Evolutionary conservation across 2,888 invertebrate genomes (phyloP), one percentile per base, ranked within the genome.

Genomic region (Noctua janthe): DNA sequence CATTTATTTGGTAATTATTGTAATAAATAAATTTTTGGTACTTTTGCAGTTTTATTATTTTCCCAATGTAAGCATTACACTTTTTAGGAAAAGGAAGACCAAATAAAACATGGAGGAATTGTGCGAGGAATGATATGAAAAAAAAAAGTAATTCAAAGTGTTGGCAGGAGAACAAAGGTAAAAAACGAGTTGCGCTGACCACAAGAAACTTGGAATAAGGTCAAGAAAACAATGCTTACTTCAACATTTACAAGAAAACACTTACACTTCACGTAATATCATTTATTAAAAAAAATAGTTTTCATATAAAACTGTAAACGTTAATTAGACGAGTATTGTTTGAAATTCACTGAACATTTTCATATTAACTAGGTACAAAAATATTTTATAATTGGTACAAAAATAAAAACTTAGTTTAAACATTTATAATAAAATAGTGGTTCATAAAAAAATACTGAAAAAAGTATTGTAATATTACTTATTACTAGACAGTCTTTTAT

Each of bases 1-100:
- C 99, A 4, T 99, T 99, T 95, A 98, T 98, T 94, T 99, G 99
- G 98, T 99, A 92, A 94, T 66, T 51, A 94, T 66, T 51, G 10
- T 73, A 85, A 78, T 82, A 84, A 71, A 88, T 29, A 69, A 54
- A 29, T 20, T 74, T 51, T n/a, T 73, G 20, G 20, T 23, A 62
- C n/a, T 11, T 66, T 35, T 69, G 47, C n/a, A 39, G 59, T 87
- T 84, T 87, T 20, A 51, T 81, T 6, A 80, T 51, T 49, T 51
- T 59, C 20, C 23, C 11, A 51, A 20, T 15, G 2, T 13, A 47
- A 29, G 29, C 29, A 59, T 62, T 2, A 15, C 2, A n/a, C 5
- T 17, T 47, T 15, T 56, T 39, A 35, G 20, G 64, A 20, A 35
- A 17, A 66, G 20, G 11, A 39, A 66, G 4, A 10, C 35, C 11